phyloP scores from a whole-genome alignment of 2,797 vertebrate species.

The Meriones psammophilus region DNA sequence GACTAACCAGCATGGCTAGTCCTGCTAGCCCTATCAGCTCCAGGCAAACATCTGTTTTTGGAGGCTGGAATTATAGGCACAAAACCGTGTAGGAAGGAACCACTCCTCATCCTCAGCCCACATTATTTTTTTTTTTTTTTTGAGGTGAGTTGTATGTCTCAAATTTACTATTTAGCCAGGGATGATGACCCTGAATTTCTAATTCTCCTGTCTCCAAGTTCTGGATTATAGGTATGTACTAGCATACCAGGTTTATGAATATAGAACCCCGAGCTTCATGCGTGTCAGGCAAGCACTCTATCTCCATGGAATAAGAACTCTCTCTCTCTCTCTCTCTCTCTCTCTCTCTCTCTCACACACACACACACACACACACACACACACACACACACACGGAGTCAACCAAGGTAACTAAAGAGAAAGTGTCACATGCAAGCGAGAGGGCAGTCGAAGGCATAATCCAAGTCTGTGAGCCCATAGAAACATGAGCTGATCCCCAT shows the following conservation, averaged over 20 bases:
- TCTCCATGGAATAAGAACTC: background rate
- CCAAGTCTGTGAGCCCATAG: background rate
- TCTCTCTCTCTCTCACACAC: no score
- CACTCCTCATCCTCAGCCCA: background rate
- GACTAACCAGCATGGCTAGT: background rate
- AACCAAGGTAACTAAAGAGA: background rate
- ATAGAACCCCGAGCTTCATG: background rate
- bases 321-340: background rate
- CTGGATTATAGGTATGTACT: background rate
- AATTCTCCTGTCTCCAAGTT: background rate
- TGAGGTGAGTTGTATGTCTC: background rate
- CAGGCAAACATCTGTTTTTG: background rate
- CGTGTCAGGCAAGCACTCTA: background rate
- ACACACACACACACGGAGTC: no score
- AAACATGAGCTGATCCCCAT: no score
- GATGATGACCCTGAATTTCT: background rate
- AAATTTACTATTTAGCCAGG: background rate
- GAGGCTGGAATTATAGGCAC: background rate
- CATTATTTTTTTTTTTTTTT: background rate
- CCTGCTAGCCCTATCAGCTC: background rate
- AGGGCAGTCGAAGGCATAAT: accelerated
- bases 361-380: background rate
- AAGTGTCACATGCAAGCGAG: accelerated
- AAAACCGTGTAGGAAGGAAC: background rate
- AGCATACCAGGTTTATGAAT: no score